phyloP scores from a whole-genome alignment of 1,140 invertebrate genomes.

The Eriocheir sinensis region DNA sequence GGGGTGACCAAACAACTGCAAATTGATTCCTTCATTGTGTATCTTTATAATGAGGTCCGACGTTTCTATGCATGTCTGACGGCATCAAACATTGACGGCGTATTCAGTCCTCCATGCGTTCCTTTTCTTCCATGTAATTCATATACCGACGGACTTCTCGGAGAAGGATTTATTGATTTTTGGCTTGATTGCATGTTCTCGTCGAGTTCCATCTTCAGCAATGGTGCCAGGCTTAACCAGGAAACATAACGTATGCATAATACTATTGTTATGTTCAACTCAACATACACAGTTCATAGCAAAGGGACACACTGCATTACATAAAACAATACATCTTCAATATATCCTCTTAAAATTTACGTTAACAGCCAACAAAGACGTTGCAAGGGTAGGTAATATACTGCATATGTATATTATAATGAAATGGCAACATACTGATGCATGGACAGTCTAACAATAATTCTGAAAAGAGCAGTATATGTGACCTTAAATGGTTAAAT shows the following conservation, averaged over 20 bases:
- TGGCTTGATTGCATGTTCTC: conserved; percentile 25
- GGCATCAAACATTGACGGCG: neutral
- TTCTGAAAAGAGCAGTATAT: no score
- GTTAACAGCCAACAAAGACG: no score
- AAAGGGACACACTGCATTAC: no score
- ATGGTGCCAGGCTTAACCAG: neutral
- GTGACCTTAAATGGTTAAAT: no score
- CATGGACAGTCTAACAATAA: no score
- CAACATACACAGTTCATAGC: no score
- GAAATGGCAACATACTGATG: no score
- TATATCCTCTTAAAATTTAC: no score
- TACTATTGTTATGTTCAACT: no score
- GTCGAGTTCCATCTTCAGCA: conserved; percentile 29
- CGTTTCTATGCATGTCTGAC: neutral
- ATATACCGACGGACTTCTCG: neutral
- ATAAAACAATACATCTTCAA: no score
- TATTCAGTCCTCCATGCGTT: conserved; percentile 51
- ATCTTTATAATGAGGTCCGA: neutral
- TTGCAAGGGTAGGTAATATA: no score
- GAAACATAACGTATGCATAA: neutral
- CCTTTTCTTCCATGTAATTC: neutral
- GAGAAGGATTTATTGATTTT: conserved; percentile 33
- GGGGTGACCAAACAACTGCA: conserved; percentile 31
- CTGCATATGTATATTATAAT: no score
- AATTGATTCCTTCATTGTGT: conserved; percentile 23